These are phyloP conservation scores for Zonitis immaculata DNA, from an alignment of 2,888 invertebrate genomes.

Conservation along the genomic window DNA sequence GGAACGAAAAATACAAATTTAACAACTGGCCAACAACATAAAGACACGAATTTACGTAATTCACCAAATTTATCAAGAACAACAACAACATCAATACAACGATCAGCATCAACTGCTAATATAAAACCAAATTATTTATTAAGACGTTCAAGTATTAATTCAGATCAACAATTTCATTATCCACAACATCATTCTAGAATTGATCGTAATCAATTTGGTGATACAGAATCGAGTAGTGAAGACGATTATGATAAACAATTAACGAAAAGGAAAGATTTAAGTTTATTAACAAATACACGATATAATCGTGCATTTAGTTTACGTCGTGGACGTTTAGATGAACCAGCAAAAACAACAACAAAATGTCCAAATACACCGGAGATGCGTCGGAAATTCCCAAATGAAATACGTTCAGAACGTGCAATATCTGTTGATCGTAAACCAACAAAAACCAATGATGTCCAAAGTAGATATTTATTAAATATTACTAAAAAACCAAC, in stretches of 20 bases:
- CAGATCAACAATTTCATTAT: slow-evolving; percentile 37
- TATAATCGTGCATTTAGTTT: slow-evolving; percentile 72
- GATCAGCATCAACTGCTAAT: slow-evolving; percentile 50
- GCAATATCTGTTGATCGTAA: slow-evolving; percentile 47
- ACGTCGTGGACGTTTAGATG: slow-evolving; percentile 59
- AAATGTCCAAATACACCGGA: slow-evolving; percentile 61
- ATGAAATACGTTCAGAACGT: slow-evolving; percentile 34
- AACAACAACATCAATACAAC: slow-evolving; percentile 42
- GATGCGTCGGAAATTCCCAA: slow-evolving; percentile 55
- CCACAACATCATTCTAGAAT: slow-evolving; percentile 29
- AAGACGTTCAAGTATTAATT: slow-evolving; percentile 33
- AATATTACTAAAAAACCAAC: slow-evolving; percentile 38
- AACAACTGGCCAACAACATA: slow-evolving; percentile 30
- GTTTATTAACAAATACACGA: slow-evolving; percentile 53
- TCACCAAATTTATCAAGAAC: slow-evolving; percentile 36
- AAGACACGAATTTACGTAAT: slow-evolving; percentile 29
- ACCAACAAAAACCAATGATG: slow-evolving; percentile 41
- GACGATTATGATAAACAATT: slow-evolving; percentile 49
- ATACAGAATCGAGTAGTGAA: slow-evolving; percentile 51
- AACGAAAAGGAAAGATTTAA: slow-evolving; percentile 42
- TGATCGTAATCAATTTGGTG: slow-evolving; percentile 44
- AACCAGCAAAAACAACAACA: slow-evolving; percentile 47
- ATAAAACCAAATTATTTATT: slow-evolving; percentile 41
- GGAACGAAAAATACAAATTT: slow-evolving; percentile 39
- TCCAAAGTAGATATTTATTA: slow-evolving; percentile 46